A percentile compares a stretch with the other conserved stretches of the same genome.
Evolutionary conservation across 2,888 invertebrate species (phyloP).

Genomic region (Meiosimyza decipiens): DNA sequence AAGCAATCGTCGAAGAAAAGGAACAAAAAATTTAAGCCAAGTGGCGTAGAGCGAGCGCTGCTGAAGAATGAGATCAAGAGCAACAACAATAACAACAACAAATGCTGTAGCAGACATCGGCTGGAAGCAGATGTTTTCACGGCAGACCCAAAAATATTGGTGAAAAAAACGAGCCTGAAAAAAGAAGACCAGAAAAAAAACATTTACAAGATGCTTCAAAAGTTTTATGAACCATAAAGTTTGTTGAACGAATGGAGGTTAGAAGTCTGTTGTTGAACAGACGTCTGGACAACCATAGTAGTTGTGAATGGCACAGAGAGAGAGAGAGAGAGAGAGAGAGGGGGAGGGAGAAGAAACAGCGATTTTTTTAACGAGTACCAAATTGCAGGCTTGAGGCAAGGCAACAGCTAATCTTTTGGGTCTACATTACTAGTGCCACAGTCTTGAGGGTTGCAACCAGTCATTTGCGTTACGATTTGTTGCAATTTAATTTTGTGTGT

Average conservation of each 20-base stretch:
- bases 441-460: too few species aligned
- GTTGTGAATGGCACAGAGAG: neutral
- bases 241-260: too few species aligned
- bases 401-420: neutral
- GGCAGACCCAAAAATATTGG: slow-evolving; percentile 10
- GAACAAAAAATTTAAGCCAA: slow-evolving; percentile 5
- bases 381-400: slow-evolving; percentile 11
- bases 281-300: too few species aligned
- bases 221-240: slow-evolving; percentile 16
- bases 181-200: neutral
- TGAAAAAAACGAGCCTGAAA: neutral
- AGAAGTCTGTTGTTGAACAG: too few species aligned
- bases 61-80: slow-evolving; percentile 27
- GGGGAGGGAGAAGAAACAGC: neutral
- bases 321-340: neutral
- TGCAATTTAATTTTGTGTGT: too few species aligned
- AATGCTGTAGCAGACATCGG: slow-evolving; percentile 21
- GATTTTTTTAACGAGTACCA: neutral
- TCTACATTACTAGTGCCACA: too few species aligned
- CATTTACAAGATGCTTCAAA: neutral
- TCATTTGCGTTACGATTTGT: too few species aligned
- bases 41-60: neutral
- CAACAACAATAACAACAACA: slow-evolving; percentile 4
- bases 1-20: neutral
- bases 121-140: slow-evolving; percentile 29